Percentiles rank a stretch among this genome's conserved stretches.
Evolutionary conservation across 2,797 vertebrate genomes (phyloP).

Genomic region (Gobio occitaniae): DNA sequence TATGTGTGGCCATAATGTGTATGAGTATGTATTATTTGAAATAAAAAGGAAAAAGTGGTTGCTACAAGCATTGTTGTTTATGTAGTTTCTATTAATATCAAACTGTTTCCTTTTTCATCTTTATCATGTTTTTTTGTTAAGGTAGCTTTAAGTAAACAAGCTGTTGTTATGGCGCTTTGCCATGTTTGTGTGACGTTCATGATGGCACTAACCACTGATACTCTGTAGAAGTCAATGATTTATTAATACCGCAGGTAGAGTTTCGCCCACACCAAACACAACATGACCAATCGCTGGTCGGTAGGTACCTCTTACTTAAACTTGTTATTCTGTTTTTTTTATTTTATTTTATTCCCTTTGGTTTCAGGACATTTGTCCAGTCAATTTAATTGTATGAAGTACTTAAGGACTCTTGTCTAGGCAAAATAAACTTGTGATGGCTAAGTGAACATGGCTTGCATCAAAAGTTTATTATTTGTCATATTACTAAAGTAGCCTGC

Average conservation of each 20-base stretch:
- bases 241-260: conserved; percentile 4
- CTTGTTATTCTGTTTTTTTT: not conserved
- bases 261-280: conserved; percentile 3
- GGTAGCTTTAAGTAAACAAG: not conserved
- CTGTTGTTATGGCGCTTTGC: not conserved
- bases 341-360: not conserved
- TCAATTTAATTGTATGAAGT: not conserved
- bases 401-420: not conserved
- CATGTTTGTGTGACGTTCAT: not conserved
- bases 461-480: not conserved
- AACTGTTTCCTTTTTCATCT: not conserved
- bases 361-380: not conserved
- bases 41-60: conserved; percentile 10
- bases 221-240: not conserved
- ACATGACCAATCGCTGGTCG: not conserved
- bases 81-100: not conserved
- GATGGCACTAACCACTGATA: not conserved
- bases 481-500: not conserved
- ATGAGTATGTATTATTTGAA: conserved; percentile 64
- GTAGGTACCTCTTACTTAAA: not conserved
- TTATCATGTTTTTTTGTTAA: no score
- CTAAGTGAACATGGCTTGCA: not conserved
- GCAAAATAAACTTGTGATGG: not conserved
- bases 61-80: not conserved
- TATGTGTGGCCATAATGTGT: conserved; percentile 9